Conservation (phyloP, 2,888 invertebrate genomes). For the Autographa pulchrina region DNA sequence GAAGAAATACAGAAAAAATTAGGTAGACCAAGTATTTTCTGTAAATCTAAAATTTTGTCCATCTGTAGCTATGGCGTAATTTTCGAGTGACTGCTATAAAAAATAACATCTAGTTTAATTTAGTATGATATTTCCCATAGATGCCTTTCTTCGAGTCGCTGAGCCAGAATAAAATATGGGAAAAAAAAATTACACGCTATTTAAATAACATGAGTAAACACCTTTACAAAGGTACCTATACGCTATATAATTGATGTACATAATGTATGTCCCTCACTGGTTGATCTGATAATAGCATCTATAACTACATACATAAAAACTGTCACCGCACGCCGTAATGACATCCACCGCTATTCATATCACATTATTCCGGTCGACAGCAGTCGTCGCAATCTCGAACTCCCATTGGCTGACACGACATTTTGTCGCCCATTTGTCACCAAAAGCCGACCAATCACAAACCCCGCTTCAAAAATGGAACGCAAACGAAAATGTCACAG, state of each 20-base stretch:
- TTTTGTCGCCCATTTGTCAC: slow-evolving; percentile 89
- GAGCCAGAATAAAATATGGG: no score
- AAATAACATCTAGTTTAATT: no score
- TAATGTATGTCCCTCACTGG: slow-evolving; percentile 4
- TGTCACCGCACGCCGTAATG: slow-evolving; percentile 60
- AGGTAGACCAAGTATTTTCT: no score
- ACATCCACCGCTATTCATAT: slow-evolving; percentile 71
- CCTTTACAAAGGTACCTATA: background rate
- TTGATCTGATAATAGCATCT: slow-evolving; percentile 28
- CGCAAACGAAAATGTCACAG: slow-evolving; percentile 80
- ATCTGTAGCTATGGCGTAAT: no score
- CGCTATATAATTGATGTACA: background rate
- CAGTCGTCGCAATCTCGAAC: slow-evolving; percentile 54
- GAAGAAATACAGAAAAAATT: no score
- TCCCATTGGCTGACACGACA: slow-evolving; percentile 75
- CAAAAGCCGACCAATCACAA: slow-evolving; percentile 81
- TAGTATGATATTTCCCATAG: no score
- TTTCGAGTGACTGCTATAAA: no score
- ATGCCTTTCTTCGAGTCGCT: no score
- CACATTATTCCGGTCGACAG: slow-evolving; percentile 66
- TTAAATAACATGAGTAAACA: background rate
- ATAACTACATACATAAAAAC: slow-evolving; percentile 53
- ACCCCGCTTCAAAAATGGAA: slow-evolving; percentile 75
- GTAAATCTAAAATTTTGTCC: no score
- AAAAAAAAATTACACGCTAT: background rate